These are phyloP conservation scores for Pipa parva DNA, from an alignment of 2,113 vertebrate genomes.

Conservation along the genomic window DNA sequence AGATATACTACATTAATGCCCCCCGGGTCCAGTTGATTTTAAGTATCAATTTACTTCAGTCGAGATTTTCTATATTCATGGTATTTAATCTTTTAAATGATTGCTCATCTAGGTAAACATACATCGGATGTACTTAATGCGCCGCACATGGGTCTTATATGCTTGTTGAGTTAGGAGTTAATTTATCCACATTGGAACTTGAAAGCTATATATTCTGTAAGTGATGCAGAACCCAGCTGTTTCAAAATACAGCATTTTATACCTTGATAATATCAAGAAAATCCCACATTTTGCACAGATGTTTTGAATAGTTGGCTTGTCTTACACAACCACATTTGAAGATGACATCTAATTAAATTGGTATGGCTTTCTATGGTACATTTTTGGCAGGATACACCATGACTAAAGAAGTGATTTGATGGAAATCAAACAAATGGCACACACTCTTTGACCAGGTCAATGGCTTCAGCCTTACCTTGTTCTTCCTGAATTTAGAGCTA, in stretches of 20 bases:
- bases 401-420: neutral
- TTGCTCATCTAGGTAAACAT: neutral
- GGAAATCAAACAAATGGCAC: constrained; percentile 1
- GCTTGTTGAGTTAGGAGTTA: neutral
- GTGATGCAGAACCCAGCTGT: constrained; percentile 22
- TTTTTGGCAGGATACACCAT: constrained; percentile 10
- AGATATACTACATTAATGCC: no score
- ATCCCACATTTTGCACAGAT: neutral
- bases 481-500: neutral
- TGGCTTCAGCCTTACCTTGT: constrained; percentile 8
- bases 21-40: no score
- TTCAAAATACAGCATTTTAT: constrained; percentile 14
- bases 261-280: constrained; percentile 31
- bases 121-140: neutral
- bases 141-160: neutral
- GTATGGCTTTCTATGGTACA: constrained; percentile 16
- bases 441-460: constrained; percentile 13
- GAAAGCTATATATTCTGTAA: neutral
- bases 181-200: neutral
- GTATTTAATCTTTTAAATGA: neutral
- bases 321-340: neutral
- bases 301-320: constrained; percentile 11
- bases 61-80: no score
- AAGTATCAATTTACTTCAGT: no score
- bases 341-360: constrained; percentile 20